These are phyloP conservation scores for Hemicentrotus pulcherrimus DNA, from an alignment of 35 echinoderm and acorn worm species.

Conservation along the genomic window DNA sequence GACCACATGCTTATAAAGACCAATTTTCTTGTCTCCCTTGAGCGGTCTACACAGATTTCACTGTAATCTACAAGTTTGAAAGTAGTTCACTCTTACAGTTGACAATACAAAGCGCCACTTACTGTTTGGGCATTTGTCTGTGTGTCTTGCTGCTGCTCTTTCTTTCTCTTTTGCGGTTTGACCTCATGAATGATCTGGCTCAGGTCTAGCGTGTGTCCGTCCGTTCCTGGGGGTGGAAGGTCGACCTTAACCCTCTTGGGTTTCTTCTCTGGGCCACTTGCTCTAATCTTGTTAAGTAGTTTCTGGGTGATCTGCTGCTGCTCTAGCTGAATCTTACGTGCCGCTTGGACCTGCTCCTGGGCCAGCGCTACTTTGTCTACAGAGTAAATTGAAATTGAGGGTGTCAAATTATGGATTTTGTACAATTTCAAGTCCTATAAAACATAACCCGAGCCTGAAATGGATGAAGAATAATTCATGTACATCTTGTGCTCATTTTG, in stretches of 20 bases:
- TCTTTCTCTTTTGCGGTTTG: neutral
- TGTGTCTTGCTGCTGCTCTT: neutral
- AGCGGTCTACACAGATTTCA: too few species aligned
- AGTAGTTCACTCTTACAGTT: too few species aligned
- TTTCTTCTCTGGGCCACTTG: neutral
- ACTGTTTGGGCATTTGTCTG: neutral
- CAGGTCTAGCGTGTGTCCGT: neutral
- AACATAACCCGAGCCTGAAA: neutral
- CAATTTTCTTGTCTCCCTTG: too few species aligned
- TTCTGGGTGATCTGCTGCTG: constrained; percentile 43
- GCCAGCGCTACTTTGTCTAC: constrained; percentile 84
- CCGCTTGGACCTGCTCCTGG: constrained; percentile 82
- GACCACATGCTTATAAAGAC: too few species aligned
- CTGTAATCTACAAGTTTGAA: too few species aligned
- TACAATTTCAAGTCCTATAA: neutral
- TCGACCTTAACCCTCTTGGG: constrained; percentile 19
- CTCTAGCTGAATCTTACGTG: constrained; percentile 72
- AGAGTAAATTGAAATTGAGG: too few species aligned
- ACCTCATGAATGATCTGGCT: neutral
- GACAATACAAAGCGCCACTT: neutral
- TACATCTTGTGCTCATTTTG: neutral
- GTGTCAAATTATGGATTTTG: neutral
- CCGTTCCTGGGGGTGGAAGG: constrained; percentile 36
- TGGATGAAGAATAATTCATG: neutral
- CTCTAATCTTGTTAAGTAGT: neutral